Evolutionary conservation across 2,888 invertebrate genomes (phyloP), one percentile per base, ranked within the genome.

Genomic region (Hirudinaria manillensis): DNA sequence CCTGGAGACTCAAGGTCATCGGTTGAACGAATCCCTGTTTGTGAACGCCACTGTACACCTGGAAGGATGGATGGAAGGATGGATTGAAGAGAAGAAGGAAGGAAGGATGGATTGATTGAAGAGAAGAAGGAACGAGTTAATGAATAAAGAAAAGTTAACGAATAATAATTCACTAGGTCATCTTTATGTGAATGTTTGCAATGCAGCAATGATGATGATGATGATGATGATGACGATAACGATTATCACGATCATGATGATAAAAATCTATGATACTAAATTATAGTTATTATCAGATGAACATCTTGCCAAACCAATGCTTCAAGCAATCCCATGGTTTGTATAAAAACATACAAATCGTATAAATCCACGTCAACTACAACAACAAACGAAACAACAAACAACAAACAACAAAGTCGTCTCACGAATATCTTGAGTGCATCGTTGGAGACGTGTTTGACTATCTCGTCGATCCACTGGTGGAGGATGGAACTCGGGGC

Each of bases 391-490:
- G 13, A 53, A 53, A 53, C 53, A 53, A 53, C 21, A 6, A 61
- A 24, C 13, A 61, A 61, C n/a, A 61, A n/a, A 61, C 3, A 24
- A 3, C 6, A 24, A 10, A 21, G 21, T 3, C 3, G 24, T 24
- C 84, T 81, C 79, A 85, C 85, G 77, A 86, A 82, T 32, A 87
- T 83, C 78, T 82, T 84, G 24, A 87, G 79, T 19, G 83, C 79
- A n/a, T 82, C 79, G 66, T 87, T 84, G 27, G 82, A 83, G 21
- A 90, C 83, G 82, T 91, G 91, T 78, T 88, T 89, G 51, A 85
- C 82, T 75, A 91, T 85, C 77, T 92, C 92, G 7, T 89, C 87
- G 36, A 88, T 86, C 92, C 92, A 92, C 82, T 92, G 92, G 78
- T 87, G 85, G 79, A 88, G 87, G 71, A 92, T 89, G 4, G 90